These are phyloP conservation scores for Garrulus glandarius DNA, from an alignment of 2,797 vertebrate genomes.

Conservation along the genomic window DNA sequence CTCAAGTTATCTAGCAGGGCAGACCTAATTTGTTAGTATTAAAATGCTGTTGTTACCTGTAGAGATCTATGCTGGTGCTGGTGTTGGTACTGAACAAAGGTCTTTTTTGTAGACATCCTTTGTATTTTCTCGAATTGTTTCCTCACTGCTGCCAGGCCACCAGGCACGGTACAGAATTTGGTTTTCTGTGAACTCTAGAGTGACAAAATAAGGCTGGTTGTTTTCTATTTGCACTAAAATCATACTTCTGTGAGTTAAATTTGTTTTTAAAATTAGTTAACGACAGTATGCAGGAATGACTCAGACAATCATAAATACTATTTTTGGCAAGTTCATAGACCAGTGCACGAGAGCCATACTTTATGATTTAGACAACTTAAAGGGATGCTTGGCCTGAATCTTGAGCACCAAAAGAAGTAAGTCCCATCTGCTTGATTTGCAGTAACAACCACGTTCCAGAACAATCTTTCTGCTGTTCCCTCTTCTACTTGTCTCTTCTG, in stretches of 20 bases:
- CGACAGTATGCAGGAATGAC: background rate
- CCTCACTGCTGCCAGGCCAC: constrained; percentile 89
- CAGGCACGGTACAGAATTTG: constrained; percentile 87
- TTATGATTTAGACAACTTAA: background rate
- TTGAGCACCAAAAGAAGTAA: background rate
- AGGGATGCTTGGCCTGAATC: background rate
- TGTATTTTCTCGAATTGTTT: constrained; percentile 89
- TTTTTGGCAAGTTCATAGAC: background rate
- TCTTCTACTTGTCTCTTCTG: background rate
- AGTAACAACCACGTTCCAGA: background rate
- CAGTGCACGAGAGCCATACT: background rate
- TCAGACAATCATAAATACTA: background rate
- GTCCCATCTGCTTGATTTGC: background rate
- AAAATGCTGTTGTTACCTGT: constrained; percentile 79
- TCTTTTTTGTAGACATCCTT: constrained; percentile 77
- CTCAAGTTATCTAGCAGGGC: background rate
- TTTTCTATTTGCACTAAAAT: background rate
- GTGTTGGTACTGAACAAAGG: constrained; percentile 82
- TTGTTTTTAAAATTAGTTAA: background rate
- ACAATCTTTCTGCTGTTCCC: background rate
- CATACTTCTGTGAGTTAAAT: background rate
- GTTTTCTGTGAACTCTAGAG: constrained; percentile 87
- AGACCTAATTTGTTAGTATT: background rate
- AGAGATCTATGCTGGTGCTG: constrained; percentile 81
- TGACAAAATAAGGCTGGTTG: constrained; percentile 69